phyloP scores from a whole-genome alignment of 2,113 vertebrate genomes.

The Anas platyrhynchos region DNA sequence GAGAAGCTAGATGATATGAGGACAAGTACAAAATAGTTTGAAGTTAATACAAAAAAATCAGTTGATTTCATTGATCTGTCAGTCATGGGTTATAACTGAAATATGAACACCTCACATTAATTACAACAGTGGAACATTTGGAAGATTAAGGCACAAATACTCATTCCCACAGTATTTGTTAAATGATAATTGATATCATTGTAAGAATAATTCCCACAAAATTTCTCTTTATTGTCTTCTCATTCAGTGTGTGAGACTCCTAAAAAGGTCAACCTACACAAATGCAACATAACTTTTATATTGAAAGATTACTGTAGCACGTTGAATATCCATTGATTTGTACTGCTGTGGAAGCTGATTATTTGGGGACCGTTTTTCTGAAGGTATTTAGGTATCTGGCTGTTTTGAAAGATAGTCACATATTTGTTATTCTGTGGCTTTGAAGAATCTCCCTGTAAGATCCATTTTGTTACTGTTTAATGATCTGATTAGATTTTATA shows the following conservation, averaged over 20 bases:
- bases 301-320: neutral
- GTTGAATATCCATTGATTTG: constrained; percentile 8
- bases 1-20: constrained; percentile 11
- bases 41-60: neutral
- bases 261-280: constrained; percentile 45
- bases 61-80: neutral
- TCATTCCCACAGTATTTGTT: constrained; percentile 40
- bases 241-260: constrained; percentile 20
- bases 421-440: neutral
- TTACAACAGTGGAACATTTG: neutral
- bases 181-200: constrained; percentile 32
- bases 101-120: neutral
- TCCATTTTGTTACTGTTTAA: neutral
- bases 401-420: neutral
- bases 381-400: neutral
- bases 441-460: neutral
- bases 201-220: constrained; percentile 43
- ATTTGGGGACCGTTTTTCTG: neutral
- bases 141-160: neutral
- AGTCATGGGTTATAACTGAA: neutral
- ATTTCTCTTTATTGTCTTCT: constrained; percentile 54
- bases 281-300: neutral
- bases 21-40: neutral
- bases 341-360: constrained; percentile 20
- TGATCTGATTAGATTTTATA: neutral